phyloP scores from a whole-genome alignment of 1,140 invertebrate species.

The Dryas iulia region DNA sequence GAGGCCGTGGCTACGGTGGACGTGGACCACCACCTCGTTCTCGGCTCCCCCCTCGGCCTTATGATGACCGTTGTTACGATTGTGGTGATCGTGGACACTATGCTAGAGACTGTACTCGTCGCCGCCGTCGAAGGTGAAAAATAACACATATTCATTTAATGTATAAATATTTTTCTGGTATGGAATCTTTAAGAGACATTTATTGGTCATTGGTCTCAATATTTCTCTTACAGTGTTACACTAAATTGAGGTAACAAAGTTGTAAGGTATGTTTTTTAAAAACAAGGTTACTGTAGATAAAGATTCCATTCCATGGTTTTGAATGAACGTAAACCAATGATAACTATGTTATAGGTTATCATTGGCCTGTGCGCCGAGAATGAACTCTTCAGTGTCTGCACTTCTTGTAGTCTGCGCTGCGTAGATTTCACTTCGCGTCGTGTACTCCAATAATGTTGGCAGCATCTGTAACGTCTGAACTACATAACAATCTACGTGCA shows the following conservation, averaged over 20 bases:
- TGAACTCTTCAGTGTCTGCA: slow-evolving; percentile 77
- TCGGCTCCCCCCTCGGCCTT: slow-evolving; percentile 85
- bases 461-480: slow-evolving; percentile 72
- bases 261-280: neutral
- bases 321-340: slow-evolving; percentile 76
- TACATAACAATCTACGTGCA: slow-evolving; percentile 73
- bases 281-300: slow-evolving; percentile 24
- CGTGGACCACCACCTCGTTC: slow-evolving; percentile 81
- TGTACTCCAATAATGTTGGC: slow-evolving; percentile 70
- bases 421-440: slow-evolving; percentile 76
- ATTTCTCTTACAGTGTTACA: neutral
- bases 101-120: slow-evolving; percentile 91
- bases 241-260: neutral
- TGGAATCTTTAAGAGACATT: slow-evolving; percentile 53
- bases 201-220: neutral
- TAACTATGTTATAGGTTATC: slow-evolving; percentile 81
- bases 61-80: slow-evolving; percentile 93
- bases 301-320: slow-evolving; percentile 66
- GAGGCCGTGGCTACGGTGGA: slow-evolving; percentile 86
- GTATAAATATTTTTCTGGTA: slow-evolving; percentile 42
- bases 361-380: slow-evolving; percentile 79
- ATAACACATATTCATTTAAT: slow-evolving; percentile 22
- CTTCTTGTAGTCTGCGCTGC: slow-evolving; percentile 79
- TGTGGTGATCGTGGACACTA: slow-evolving; percentile 96
- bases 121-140: slow-evolving; percentile 81